Base-by-base conservation (phyloP, 2,797 vertebrate species). In the Sebastes matsubarae region DNA sequence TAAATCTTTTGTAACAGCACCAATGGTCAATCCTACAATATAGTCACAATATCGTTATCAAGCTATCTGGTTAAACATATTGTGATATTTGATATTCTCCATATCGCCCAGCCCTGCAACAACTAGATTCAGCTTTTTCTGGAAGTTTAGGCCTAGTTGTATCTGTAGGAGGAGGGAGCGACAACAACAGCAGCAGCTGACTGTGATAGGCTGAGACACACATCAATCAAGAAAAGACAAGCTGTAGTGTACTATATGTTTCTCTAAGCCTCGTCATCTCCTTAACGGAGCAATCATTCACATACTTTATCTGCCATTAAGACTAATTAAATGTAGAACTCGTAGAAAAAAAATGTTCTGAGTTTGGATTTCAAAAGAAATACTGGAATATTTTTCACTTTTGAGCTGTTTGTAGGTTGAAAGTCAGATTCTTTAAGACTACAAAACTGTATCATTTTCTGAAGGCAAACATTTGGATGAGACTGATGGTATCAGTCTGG, bases 381-480 rank as follows among this genome's bases (percentile, higher is more conserved):
- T 10, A 20, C 16, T 25, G 16, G 36, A 54, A 8, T 61, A 29
- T 46, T 36, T 63, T 59, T 67, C 9, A 50, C n/a, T 27, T 18
- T 30, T 59, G 18, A 38, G 8, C 9, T 29, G 11, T n/a, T 32
- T 58, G 36, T 12, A 65, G 27, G 8, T 11, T 55, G 10, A 38
- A 70, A 34, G 16, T 52, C 46, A 69, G 42, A 59, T 10, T 22
- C 36, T 2, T 61, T 16, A 9, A 25, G 8, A 29, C 1, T 16
- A 54, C 12, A 64, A 80, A 79, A 52, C 25, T 4, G 20, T 25
- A 34, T 50, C 9, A 16, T 67, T 57, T 60, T 68, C 24, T 60
- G 7, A 55, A 14, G 18, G 20, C 38, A 66, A 61, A 65, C 67
- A 38, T 63, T 73, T 76, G 27, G 54, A 55, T 50, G 16, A 55